phyloP scores from a whole-genome alignment of 2,797 vertebrate genomes.

The Labeo calbasu region DNA sequence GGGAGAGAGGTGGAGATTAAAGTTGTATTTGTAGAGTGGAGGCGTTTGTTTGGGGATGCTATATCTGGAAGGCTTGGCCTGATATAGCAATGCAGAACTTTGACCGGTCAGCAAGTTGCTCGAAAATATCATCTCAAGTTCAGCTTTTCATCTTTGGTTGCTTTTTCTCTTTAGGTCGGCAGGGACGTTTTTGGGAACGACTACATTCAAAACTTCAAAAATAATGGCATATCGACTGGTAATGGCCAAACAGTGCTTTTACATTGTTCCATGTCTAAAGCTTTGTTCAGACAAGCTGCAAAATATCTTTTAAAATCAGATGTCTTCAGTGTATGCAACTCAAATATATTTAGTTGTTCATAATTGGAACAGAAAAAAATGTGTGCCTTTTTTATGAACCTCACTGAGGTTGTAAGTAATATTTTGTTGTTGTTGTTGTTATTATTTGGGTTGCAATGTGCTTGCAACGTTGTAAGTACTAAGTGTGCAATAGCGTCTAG shows the following conservation, averaged over 20 bases:
- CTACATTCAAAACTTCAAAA: constrained; percentile 94
- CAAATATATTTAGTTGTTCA: not conserved
- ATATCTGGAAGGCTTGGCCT: constrained; percentile 82
- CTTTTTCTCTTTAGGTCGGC: constrained; percentile 83
- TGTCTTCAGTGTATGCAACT: not conserved
- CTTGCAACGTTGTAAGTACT: not conserved
- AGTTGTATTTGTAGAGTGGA: constrained; percentile 75
- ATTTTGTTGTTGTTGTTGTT: no score
- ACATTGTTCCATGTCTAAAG: not conserved
- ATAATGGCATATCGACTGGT: constrained; percentile 92
- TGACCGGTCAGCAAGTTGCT: constrained; percentile 11
- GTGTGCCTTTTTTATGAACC: not conserved
- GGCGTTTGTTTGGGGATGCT: constrained; percentile 78
- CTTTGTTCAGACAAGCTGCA: not conserved
- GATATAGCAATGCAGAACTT: constrained; percentile 68
- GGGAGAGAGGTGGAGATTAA: constrained; percentile 61
- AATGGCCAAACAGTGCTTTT: constrained; percentile 59
- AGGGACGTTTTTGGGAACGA: constrained; percentile 95
- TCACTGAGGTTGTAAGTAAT: not conserved
- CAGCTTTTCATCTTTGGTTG: constrained; percentile 22
- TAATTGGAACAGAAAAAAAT: not conserved
- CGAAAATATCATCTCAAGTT: constrained; percentile 39
- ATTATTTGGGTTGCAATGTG: not conserved
- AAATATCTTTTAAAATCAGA: not conserved
- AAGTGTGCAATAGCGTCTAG: not conserved